These are phyloP conservation scores for Motacilla alba DNA, from an alignment of 2,113 vertebrate species.

Conservation along the genomic window DNA sequence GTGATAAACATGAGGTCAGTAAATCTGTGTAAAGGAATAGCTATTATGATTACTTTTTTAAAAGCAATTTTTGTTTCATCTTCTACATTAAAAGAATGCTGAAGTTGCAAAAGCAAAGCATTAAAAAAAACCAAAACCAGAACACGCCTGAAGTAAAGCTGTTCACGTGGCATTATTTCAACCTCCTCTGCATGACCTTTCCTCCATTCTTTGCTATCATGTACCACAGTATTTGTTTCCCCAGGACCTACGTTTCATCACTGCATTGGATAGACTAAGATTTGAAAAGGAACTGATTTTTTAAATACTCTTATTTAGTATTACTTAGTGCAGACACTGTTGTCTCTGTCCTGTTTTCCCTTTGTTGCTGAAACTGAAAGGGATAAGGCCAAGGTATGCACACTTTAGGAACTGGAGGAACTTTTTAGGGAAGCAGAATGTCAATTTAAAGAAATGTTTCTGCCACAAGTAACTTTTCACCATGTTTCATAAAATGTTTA, in stretches of 20 bases:
- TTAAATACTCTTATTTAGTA: background rate
- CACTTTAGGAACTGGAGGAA: background rate
- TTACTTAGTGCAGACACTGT: background rate
- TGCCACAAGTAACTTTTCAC: background rate
- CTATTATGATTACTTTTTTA: background rate
- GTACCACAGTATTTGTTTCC: background rate
- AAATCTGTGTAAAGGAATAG: background rate
- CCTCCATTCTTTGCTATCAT: background rate
- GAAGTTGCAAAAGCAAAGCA: conserved; percentile 11
- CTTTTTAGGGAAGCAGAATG: background rate
- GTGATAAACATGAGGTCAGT: background rate
- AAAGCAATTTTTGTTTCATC: background rate
- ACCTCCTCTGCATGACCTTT: background rate
- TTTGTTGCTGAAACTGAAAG: background rate
- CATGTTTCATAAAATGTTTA: background rate
- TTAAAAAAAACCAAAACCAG: background rate
- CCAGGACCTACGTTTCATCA: background rate
- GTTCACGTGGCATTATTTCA: background rate
- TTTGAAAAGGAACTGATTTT: background rate
- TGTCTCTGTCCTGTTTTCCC: background rate
- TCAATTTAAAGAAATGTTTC: background rate
- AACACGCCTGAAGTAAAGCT: conserved; percentile 35
- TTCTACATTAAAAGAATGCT: conserved; percentile 36
- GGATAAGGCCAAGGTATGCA: background rate
- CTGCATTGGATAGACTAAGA: background rate